These are phyloP conservation scores for Pyrgilauda ruficollis DNA, from an alignment of 2,113 vertebrate genomes.

Conservation along the genomic window DNA sequence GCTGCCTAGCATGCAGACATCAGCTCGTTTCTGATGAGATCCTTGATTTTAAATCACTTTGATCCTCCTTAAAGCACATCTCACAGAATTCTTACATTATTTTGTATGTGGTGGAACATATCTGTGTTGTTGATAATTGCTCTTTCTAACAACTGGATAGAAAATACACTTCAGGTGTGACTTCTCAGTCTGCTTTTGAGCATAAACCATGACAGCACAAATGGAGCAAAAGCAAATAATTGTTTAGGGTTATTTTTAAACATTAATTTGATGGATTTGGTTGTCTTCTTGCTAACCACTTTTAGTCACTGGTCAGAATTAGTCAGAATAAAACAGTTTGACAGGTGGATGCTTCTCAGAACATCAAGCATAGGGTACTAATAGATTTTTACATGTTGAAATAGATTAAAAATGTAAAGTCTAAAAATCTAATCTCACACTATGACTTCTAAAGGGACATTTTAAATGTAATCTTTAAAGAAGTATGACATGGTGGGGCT, in stretches of 20 bases:
- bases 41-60: background rate
- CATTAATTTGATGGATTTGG: background rate
- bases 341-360: background rate
- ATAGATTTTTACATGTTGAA: background rate
- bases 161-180: background rate
- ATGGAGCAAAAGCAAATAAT: background rate
- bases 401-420: background rate
- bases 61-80: background rate
- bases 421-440: background rate
- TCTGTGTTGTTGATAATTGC: background rate
- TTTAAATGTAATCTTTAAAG: background rate
- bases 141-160: background rate
- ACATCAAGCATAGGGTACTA: background rate
- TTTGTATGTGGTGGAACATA: background rate
- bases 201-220: background rate
- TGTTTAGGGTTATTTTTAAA: background rate
- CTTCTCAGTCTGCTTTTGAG: background rate
- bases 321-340: background rate
- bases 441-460: background rate
- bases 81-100: background rate
- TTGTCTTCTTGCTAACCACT: background rate
- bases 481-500: background rate
- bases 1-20: background rate
- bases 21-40: background rate
- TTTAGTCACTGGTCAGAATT: background rate